Base-by-base conservation (phyloP, 2,888 invertebrate genomes). In the Dynastes tityus region DNA sequence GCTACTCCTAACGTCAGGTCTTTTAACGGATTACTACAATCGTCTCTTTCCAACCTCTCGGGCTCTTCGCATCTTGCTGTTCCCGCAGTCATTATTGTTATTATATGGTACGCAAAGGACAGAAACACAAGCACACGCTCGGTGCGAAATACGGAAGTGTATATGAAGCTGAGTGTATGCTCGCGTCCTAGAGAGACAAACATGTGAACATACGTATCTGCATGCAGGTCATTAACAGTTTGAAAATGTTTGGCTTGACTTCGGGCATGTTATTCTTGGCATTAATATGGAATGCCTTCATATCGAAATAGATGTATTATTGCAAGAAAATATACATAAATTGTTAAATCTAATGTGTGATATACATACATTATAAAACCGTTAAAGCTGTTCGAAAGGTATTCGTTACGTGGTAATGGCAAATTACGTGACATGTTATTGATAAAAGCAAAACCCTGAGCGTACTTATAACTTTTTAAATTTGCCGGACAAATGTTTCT, bases 61-160 rank as follows among this genome's bases (percentile, higher is more conserved):
- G 11, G 45, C 45, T 45, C 45, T 8, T 45, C 45, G 8, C 8
- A 45, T 45, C 11, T 45, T 8, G 2, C 11, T 45, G 1, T 45
- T 11, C 9, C 45, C 11, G 45, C 45, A 45, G 45, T 64, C 37
- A 32, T 32, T 64, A 11, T 37, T 6, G 8, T 63, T 63, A 29
- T 27, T 63, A 9, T 29, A 6, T 13, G 16, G 32, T 2, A n/a
- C 9, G 29, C 8, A 32, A 32, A 29, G 32, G 13, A 64, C 8
- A 29, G 9, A n/a, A 22, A 13, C 22, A 27, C 13, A 32, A 32
- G 8, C 45, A 9, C 8, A 8, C 45, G 45, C 45, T 8, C 11
- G 63, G 9, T 55, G 55, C 55, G 55, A 55, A 55, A 55, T 22
- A 6, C 55, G 55, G 55, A 55, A 55, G 55, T 16, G n/a, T 6